Evolutionary conservation across 2,797 vertebrate species (phyloP).

Genomic region (Gadopsis bispinosus): DNA sequence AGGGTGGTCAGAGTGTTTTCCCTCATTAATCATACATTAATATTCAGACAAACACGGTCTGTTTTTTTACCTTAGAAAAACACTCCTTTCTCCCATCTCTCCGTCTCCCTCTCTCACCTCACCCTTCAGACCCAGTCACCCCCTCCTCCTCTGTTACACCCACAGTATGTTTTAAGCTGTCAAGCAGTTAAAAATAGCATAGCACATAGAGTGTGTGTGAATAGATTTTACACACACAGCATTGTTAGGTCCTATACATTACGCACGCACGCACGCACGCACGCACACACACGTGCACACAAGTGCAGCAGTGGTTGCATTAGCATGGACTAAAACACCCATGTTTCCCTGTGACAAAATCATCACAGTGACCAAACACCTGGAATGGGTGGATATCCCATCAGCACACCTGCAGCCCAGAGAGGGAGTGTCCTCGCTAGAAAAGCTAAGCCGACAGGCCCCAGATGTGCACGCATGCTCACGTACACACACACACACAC

Average conservation of each 20-base stretch:
- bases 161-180: conserved; percentile 71
- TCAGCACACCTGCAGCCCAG: conserved; percentile 62
- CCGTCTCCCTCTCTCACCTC: conserved; percentile 40
- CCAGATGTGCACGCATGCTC: conserved; percentile 73
- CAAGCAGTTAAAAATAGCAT: conserved; percentile 76
- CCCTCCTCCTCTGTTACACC: conserved; percentile 48
- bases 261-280: conserved; percentile 9
- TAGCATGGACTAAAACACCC: conserved; percentile 57
- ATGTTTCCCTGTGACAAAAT: conserved; percentile 48
- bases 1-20: conserved; percentile 75
- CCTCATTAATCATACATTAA: conserved; percentile 85
- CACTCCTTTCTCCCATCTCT: conserved; percentile 58
- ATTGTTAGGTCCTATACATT: conserved; percentile 56
- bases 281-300: conserved; percentile 29
- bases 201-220: conserved; percentile 57
- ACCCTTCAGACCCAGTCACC: conserved; percentile 38
- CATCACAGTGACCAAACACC: conserved; percentile 60
- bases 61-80: conserved; percentile 81
- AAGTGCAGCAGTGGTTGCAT: conserved; percentile 41
- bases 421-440: conserved; percentile 66
- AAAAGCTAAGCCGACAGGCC: conserved; percentile 66
- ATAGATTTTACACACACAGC: conserved; percentile 70
- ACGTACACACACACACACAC: conserved; percentile 41
- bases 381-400: conserved; percentile 70
- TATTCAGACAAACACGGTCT: conserved; percentile 81